Conservation (phyloP, 2,888 invertebrate genomes). For the Villa cingulata region DNA sequence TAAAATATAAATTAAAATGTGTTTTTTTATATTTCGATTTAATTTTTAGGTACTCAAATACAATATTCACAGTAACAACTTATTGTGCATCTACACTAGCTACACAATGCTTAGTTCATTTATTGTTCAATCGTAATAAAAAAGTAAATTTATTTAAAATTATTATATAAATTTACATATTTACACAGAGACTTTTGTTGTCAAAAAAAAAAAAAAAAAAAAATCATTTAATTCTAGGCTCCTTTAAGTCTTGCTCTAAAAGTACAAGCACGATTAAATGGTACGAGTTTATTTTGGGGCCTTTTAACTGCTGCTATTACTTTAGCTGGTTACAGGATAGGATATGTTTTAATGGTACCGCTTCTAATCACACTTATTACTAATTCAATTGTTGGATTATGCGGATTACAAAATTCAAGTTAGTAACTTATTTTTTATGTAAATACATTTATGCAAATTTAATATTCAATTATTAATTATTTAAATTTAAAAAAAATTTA, state of each 20-base stretch:
- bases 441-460: not conserved
- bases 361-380: constrained; percentile 20
- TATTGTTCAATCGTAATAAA: constrained; percentile 19
- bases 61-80: constrained; percentile 20
- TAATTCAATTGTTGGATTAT: constrained; percentile 19
- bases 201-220: too few relatives aligned
- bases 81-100: constrained; percentile 23
- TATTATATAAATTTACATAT: not conserved
- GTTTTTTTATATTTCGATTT: not conserved
- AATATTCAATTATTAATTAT: too few relatives aligned
- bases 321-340: constrained; percentile 22
- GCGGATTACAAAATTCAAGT: constrained; percentile 24
- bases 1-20: not conserved
- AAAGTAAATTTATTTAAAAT: constrained; percentile 14
- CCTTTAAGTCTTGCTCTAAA: constrained; percentile 25
- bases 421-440: not conserved
- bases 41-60: constrained; percentile 19
- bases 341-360: constrained; percentile 22
- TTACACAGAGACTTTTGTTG: too few relatives aligned
- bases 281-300: constrained; percentile 24
- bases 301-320: constrained; percentile 22
- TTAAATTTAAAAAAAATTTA: not conserved
- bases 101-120: constrained; percentile 20
- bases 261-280: constrained; percentile 24
- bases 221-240: constrained; percentile 17